Evolutionary conservation across 2,797 vertebrate genomes (phyloP).

Genomic region (Enteromius treurensis): DNA sequence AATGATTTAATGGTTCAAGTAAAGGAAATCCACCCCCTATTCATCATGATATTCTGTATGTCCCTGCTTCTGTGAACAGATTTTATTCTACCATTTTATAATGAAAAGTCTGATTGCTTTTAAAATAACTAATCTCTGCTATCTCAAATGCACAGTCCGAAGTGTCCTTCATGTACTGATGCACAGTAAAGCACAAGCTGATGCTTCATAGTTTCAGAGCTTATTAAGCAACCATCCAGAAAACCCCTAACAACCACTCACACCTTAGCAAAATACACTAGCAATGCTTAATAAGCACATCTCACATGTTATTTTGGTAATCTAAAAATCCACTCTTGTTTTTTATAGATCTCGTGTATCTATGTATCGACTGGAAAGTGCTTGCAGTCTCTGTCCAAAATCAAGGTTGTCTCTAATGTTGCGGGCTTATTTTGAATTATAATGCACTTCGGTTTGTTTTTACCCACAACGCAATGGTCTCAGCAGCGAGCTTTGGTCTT

Average conservation of each 20-base stretch:
- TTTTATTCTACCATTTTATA: background rate
- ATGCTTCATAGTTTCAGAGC: background rate
- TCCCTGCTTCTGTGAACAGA: background rate
- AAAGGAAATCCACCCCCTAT: background rate
- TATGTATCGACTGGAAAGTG: background rate
- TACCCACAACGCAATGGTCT: background rate
- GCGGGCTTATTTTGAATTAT: background rate
- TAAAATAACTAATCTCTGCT: background rate
- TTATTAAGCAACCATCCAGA: background rate
- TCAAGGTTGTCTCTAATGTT: background rate
- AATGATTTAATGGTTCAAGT: background rate
- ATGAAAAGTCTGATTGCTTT: background rate
- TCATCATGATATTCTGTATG: background rate
- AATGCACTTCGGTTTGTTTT: no score
- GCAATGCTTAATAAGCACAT: background rate
- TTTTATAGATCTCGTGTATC: background rate
- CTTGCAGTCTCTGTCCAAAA: background rate
- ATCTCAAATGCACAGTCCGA: background rate
- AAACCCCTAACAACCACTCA: background rate
- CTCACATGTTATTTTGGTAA: background rate
- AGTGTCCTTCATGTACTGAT: background rate
- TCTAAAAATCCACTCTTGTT: background rate
- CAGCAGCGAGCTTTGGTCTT: background rate
- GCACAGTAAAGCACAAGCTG: background rate
- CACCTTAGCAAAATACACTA: background rate